phyloP scores from a whole-genome alignment of 2,888 invertebrate species.

The Strigamia transsilvanica region DNA sequence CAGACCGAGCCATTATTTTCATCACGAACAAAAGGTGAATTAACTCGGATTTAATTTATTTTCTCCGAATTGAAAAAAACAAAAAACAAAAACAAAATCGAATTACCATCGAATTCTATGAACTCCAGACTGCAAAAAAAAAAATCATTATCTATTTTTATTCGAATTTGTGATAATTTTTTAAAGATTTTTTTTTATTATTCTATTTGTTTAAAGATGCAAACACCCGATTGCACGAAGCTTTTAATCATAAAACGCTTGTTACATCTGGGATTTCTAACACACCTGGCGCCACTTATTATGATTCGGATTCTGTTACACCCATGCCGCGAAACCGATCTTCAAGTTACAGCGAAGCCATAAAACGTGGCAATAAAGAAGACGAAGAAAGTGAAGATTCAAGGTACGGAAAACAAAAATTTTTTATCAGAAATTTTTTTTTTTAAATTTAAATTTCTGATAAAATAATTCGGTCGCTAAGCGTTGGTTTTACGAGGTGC shows the following conservation, averaged over 20 bases:
- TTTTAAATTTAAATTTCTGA: background rate
- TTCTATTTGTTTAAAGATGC: conserved; percentile 3
- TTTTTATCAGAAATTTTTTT: conserved; percentile 9
- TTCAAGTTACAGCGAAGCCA: conserved; percentile 31
- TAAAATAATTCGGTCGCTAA: background rate
- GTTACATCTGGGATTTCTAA: conserved; percentile 1
- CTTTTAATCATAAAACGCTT: conserved; percentile 23
- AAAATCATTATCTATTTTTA: background rate
- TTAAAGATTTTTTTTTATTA: conserved; percentile 14
- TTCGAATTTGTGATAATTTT: conserved; percentile 14
- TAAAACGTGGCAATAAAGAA: conserved; percentile 32
- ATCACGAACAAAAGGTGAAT: background rate
- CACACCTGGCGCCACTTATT: background rate
- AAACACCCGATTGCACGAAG: conserved; percentile 7
- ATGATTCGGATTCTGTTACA: conserved; percentile 5
- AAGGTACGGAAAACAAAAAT: background rate
- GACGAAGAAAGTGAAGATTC: conserved; percentile 21
- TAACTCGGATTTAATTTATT: background rate
- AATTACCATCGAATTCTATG: background rate
- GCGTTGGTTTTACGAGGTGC: background rate
- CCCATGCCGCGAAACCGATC: conserved; percentile 5
- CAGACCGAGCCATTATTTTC: conserved; percentile 56
- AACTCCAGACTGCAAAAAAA: background rate
- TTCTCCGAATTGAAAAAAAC: background rate
- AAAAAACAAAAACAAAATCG: background rate